A percentile compares a stretch with the other conserved stretches of the same genome.
Evolutionary conservation across 2,797 vertebrate species (phyloP).

Genomic region (Sebastes goodei): DNA sequence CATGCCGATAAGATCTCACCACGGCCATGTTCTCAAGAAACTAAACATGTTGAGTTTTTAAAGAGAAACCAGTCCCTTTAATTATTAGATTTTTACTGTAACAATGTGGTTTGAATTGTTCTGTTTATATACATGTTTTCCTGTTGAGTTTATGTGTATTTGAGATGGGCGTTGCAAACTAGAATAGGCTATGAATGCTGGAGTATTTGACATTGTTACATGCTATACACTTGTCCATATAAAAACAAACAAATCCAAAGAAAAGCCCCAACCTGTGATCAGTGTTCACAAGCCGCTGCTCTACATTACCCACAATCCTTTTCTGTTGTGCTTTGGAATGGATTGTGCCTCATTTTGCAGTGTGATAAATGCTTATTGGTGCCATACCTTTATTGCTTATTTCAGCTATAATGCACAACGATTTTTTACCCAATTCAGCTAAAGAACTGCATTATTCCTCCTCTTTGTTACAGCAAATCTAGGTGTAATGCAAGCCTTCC

Average conservation of each 20-base stretch:
- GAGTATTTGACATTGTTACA: background rate
- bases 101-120: background rate
- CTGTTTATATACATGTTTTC: background rate
- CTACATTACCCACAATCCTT: background rate
- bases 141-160: background rate
- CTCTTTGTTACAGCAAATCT: slow-evolving; percentile 28
- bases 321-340: background rate
- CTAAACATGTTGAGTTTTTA: background rate
- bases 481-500: slow-evolving; percentile 13
- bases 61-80: background rate
- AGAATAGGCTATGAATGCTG: background rate
- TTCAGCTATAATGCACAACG: slow-evolving; percentile 21
- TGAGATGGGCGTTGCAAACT: background rate
- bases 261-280: too few species aligned
- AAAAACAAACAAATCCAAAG: too few species aligned
- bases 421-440: slow-evolving; percentile 27
- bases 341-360: background rate
- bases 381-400: slow-evolving; percentile 23
- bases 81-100: background rate
- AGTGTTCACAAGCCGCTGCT: background rate
- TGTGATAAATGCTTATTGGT: slow-evolving; percentile 23
- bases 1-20: background rate
- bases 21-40: background rate
- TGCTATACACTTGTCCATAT: background rate
- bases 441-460: slow-evolving; percentile 29